Conservation (phyloP, 2,113 vertebrate genomes). For the Hyaena hyaena region DNA sequence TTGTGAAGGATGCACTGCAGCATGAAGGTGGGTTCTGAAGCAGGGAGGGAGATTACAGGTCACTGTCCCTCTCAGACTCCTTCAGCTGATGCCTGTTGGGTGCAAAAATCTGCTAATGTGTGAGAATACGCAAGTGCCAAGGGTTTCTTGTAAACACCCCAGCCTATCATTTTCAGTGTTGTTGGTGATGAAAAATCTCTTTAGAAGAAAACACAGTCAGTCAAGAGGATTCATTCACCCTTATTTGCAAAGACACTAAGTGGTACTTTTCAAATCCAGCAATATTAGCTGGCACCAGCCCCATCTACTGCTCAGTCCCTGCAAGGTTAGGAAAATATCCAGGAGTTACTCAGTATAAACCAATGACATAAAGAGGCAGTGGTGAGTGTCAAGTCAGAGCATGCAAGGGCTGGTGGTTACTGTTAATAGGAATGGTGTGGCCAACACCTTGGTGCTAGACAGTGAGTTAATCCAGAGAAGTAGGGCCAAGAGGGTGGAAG, state of each 20-base stretch:
- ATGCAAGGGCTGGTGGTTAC: neutral
- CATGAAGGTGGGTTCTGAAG: constrained; percentile 31
- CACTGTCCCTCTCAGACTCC: neutral
- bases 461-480: neutral
- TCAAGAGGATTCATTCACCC: neutral
- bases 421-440: neutral
- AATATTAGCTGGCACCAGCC: neutral
- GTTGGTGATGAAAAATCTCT: constrained; percentile 13
- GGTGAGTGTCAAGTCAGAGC: neutral
- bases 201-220: constrained; percentile 29
- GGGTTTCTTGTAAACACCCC: neutral
- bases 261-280: constrained; percentile 20
- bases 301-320: neutral
- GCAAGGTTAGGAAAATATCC: neutral
- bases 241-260: constrained; percentile 64
- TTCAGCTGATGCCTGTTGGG: neutral
- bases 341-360: neutral
- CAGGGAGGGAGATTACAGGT: neutral
- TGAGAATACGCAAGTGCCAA: neutral
- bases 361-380: neutral
- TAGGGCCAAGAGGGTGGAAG: neutral
- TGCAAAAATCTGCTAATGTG: neutral
- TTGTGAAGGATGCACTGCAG: neutral
- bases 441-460: neutral
- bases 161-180: neutral